Evolutionary conservation across 2,888 invertebrate genomes (phyloP), one percentile per base, ranked within the genome.

Genomic region (Autographa gamma): DNA sequence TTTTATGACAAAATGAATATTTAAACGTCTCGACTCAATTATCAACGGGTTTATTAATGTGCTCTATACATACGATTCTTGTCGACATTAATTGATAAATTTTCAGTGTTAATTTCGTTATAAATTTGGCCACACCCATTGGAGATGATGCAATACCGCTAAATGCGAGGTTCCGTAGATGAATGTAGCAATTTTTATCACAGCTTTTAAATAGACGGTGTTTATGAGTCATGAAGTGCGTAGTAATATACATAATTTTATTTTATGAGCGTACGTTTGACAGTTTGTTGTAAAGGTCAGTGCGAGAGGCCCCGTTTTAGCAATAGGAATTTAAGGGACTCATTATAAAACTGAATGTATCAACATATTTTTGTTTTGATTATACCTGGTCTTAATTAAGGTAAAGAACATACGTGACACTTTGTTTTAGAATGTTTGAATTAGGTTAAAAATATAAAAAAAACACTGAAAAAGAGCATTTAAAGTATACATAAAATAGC

Each of bases 161-260:
- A 54, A 38, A 0, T 3, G 56, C 48, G 59, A 52, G 43, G 58
- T 67, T 67, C 70, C 32, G 58, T 14, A 63, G 43, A 25, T 16
- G 7, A 63, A 68, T 69, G 48, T 60, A 56, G 65, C 68, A 68
- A 56, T 68, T 68, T 67, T 74, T 77, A 66, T 67, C 67, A 60
- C n/a, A 56, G 19, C 65, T 43, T 19, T 63, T 65, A 32, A 59
- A 66, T 70, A 64, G 63, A 38, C 60, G 19, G 52, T 25, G 25
- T 59, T 32, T 34, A 18, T 77, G 77, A 77, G 60, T 77, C 77
- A 77, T 60, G 43, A 32, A 65, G 74, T 66, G 70, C 64, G n/a
- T 68, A 69, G 43, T 67, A 63, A 77, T 74, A 58, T 64, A 67
- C 41, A 41, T 34, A 31, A 69, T 69, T 62, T 69, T 65, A 66